phyloP scores from a whole-genome alignment of 2,888 invertebrate genomes.

The Dascillus cervinus region DNA sequence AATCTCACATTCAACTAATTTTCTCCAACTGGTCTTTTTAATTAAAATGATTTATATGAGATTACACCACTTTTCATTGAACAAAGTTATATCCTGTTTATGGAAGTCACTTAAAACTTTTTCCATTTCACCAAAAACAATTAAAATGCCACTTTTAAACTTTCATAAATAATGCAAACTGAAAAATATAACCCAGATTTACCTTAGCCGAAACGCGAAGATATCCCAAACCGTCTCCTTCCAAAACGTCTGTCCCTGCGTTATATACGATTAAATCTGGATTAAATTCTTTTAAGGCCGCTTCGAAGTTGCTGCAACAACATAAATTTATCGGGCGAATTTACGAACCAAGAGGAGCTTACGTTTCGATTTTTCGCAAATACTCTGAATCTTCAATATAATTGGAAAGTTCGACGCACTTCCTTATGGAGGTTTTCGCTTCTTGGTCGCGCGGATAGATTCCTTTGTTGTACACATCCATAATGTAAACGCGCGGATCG shows the following conservation, averaged over 20 bases:
- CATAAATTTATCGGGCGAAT: too few relatives aligned
- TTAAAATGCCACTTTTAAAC: too few relatives aligned
- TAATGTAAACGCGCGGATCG: conserved; percentile 67
- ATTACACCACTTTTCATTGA: too few relatives aligned
- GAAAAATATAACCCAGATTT: too few relatives aligned
- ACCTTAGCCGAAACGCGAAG: conserved; percentile 63
- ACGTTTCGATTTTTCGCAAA: conserved; percentile 58
- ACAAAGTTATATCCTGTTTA: too few relatives aligned
- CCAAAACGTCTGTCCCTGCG: conserved; percentile 83
- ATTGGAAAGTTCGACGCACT: conserved; percentile 58
- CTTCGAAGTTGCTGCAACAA: conserved; percentile 55
- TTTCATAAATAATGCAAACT: too few relatives aligned
- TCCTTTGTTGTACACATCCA: conserved; percentile 76
- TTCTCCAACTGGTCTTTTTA: too few relatives aligned
- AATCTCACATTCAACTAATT: too few relatives aligned
- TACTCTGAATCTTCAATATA: conserved; percentile 63
- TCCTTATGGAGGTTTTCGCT: conserved; percentile 65
- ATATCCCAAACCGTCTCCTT: conserved; percentile 69
- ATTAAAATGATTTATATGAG: too few relatives aligned
- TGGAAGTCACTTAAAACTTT: too few relatives aligned
- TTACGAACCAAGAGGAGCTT: conserved; percentile 29
- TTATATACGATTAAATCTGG: conserved; percentile 85
- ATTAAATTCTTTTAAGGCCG: conserved; percentile 59
- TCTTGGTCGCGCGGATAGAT: conserved; percentile 73
- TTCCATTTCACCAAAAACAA: too few relatives aligned